phyloP scores from a whole-genome alignment of 2,888 invertebrate species.

The Ligdia adustata region DNA sequence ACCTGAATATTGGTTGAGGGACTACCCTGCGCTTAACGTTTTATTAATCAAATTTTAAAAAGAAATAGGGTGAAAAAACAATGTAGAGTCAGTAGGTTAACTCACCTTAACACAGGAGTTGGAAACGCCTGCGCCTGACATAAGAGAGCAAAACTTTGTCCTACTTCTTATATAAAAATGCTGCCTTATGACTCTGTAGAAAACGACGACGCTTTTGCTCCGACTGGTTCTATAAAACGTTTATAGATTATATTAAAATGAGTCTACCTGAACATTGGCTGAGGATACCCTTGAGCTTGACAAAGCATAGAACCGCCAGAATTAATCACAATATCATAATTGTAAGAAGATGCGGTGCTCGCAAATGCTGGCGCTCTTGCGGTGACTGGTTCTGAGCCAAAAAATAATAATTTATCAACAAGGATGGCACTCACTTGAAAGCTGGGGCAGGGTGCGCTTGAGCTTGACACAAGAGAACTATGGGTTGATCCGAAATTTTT shows the following conservation, averaged over 20 bases:
- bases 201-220: conserved; percentile 85
- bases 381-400: conserved; percentile 76
- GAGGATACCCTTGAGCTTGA: conserved; percentile 85
- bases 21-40: not conserved
- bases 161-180: conserved; percentile 83
- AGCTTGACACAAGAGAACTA: conserved; percentile 87
- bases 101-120: conserved; percentile 68
- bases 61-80: not conserved
- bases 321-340: conserved; percentile 67
- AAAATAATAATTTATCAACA: conserved; percentile 35
- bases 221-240: conserved; percentile 83
- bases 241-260: conserved; percentile 29
- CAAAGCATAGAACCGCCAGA: conserved; percentile 79
- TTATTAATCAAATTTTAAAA: not conserved
- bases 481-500: conserved; percentile 77
- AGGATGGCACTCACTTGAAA: conserved; percentile 85
- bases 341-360: conserved; percentile 78
- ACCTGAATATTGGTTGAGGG: conserved; percentile 12
- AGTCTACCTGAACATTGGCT: conserved; percentile 87
- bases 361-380: conserved; percentile 80
- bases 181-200: conserved; percentile 86
- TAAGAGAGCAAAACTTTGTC: conserved; percentile 84
- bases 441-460: conserved; percentile 87
- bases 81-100: not conserved
- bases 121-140: conserved; percentile 87